Conservation (phyloP, 2,888 invertebrate genomes). For the Cantharis rustica region DNA sequence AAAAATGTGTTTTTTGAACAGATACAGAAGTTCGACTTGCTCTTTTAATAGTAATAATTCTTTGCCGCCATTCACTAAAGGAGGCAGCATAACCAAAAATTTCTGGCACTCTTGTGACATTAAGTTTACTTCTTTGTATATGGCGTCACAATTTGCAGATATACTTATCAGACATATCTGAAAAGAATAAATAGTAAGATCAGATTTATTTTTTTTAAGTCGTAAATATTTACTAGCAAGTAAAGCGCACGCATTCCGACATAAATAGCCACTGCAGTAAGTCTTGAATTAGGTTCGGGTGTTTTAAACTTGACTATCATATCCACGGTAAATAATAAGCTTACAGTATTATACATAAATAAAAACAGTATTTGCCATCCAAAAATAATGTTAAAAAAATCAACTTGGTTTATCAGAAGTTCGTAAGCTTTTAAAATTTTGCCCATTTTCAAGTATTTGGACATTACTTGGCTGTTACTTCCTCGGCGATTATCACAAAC, state of each 20-base stretch:
- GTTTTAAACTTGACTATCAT: not conserved
- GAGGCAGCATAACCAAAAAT: not conserved
- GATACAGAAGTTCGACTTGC: not conserved
- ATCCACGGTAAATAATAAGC: not conserved
- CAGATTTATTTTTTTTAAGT: not conserved
- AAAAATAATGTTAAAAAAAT: not conserved
- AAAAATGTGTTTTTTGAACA: not conserved
- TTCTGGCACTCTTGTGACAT: not conserved
- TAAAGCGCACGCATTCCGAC: not conserved
- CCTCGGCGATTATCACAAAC: not conserved
- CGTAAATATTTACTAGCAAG: not conserved
- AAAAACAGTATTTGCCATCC: not conserved
- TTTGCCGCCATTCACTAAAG: not conserved
- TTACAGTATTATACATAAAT: not conserved
- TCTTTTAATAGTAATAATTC: not conserved
- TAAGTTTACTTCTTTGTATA: not conserved
- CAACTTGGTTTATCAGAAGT: not conserved
- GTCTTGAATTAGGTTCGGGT: not conserved
- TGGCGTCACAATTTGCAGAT: not conserved
- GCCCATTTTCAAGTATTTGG: not conserved
- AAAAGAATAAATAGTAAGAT: not conserved
- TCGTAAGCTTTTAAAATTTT: not conserved
- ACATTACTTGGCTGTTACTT: not conserved
- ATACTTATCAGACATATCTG: not conserved
- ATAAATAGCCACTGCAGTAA: not conserved